These are phyloP conservation scores for Chouioia cunea DNA, from an alignment of 2,888 invertebrate genomes.

Conservation along the genomic window DNA sequence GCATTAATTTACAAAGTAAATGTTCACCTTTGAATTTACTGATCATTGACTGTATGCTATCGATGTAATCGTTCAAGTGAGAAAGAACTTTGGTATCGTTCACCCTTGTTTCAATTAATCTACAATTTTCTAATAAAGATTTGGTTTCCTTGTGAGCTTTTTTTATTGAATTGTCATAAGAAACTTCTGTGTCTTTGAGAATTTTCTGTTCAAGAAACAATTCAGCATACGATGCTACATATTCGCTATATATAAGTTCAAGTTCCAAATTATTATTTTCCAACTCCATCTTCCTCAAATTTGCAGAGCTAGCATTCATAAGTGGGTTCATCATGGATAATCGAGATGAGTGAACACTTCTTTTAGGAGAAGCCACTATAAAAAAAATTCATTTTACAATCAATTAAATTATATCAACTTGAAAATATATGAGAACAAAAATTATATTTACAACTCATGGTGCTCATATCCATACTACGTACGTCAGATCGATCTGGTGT, in stretches of 20 bases:
- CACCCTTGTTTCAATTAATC: constrained; percentile 28
- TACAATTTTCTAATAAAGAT: constrained; percentile 29
- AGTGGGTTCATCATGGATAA: constrained; percentile 18
- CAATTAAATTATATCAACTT: background rate
- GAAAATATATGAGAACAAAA: background rate
- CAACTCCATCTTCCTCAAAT: constrained; percentile 42
- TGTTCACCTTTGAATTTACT: constrained; percentile 22
- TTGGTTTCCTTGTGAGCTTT: constrained; percentile 36
- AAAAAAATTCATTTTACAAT: background rate
- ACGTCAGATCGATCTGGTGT: constrained; percentile 37
- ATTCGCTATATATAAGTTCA: constrained; percentile 39
- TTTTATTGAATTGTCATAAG: constrained; percentile 27
- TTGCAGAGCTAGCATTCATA: constrained; percentile 12
- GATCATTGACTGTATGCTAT: constrained; percentile 1
- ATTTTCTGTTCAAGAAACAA: constrained; percentile 41
- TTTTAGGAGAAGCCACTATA: constrained; percentile 38
- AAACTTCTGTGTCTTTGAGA: constrained; percentile 31
- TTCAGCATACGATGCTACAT: constrained; percentile 31
- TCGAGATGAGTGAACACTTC: constrained; percentile 33
- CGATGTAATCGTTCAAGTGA: constrained; percentile 26
- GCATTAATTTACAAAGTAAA: constrained; percentile 1
- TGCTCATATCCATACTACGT: constrained; percentile 18
- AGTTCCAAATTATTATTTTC: constrained; percentile 46
- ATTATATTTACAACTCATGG: constrained; percentile 19
- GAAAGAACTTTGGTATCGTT: constrained; percentile 32